A percentile compares a stretch with the other conserved stretches of the same genome.
Evolutionary conservation across 2,888 invertebrate genomes (phyloP).

Genomic region (Nemotelus pantherinus): DNA sequence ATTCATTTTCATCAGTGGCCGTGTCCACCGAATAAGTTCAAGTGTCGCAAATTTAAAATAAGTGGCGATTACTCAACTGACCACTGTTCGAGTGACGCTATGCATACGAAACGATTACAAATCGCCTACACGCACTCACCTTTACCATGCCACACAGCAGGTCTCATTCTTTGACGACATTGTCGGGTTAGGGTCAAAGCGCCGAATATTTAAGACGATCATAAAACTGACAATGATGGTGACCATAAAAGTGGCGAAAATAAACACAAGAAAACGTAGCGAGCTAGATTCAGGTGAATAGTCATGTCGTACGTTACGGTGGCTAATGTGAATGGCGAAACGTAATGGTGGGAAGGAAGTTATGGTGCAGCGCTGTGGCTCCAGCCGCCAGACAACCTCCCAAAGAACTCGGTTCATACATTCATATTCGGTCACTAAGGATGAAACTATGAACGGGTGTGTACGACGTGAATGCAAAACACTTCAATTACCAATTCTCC

Average conservation of each 20-base stretch:
- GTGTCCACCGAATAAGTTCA: no score
- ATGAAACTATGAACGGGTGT: not conserved
- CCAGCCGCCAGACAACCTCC: not conserved
- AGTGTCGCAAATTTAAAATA: not conserved
- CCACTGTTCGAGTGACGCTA: not conserved
- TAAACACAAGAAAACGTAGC: not conserved
- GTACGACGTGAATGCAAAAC: conserved; percentile 13
- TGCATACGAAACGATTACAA: not conserved
- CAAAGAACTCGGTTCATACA: not conserved
- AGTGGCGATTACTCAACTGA: not conserved
- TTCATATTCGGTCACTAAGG: not conserved
- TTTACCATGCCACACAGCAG: conserved; percentile 6
- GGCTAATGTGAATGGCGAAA: not conserved
- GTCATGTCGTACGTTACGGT: not conserved
- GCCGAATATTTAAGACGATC: conserved; percentile 18
- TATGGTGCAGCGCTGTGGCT: conserved; percentile 3
- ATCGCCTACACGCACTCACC: conserved; percentile 13
- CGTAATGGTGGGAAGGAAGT: conserved; percentile 15
- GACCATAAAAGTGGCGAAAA: conserved; percentile 22
- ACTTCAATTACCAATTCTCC: conserved; percentile 24
- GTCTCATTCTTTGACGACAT: not conserved
- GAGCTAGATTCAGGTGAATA: conserved; percentile 1
- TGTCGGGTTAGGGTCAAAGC: conserved; percentile 12
- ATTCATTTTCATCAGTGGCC: no score
- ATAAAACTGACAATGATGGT: conserved; percentile 17